Percentiles rank a stretch among this genome's conserved stretches.
These are phyloP conservation scores for Psettodes erumei DNA, from an alignment of 2,113 vertebrate genomes.

Conservation along the genomic window DNA sequence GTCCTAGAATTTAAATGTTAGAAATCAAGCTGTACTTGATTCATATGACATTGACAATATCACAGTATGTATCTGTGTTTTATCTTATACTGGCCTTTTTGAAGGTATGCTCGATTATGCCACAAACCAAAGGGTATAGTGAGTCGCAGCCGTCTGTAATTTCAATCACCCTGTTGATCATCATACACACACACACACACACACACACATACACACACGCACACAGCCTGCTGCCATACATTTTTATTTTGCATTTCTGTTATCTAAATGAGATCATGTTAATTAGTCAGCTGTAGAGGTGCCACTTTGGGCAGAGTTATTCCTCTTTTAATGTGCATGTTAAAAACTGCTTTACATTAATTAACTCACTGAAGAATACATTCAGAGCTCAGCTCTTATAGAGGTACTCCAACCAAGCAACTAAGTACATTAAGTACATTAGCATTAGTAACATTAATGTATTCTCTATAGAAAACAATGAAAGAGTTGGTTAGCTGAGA, in stretches of 20 bases:
- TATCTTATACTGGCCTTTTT: no score
- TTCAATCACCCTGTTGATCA: background rate
- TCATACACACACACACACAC: background rate
- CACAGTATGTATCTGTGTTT: background rate
- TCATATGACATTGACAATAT: background rate
- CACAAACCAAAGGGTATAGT: no score
- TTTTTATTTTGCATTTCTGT: background rate
- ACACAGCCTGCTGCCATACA: no score
- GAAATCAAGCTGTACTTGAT: background rate
- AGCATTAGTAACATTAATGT: slow-evolving; percentile 27
- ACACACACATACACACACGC: background rate
- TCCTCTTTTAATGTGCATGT: slow-evolving; percentile 13
- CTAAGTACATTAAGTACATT: slow-evolving; percentile 16
- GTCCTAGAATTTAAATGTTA: background rate
- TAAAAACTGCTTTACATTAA: slow-evolving; percentile 12
- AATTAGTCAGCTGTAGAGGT: background rate
- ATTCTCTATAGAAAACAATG: slow-evolving; percentile 26
- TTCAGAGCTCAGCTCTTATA: slow-evolving; percentile 7
- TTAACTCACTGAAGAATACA: background rate
- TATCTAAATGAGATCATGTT: background rate
- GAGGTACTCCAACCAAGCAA: slow-evolving; percentile 16
- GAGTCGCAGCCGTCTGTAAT: no score
- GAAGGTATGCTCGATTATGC: no score
- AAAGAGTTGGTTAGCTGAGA: background rate
- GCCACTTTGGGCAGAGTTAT: background rate